Evolutionary conservation across 2,888 invertebrate species (phyloP), one percentile per base, ranked within the genome.

Genomic region (Blastobasis adustella): DNA sequence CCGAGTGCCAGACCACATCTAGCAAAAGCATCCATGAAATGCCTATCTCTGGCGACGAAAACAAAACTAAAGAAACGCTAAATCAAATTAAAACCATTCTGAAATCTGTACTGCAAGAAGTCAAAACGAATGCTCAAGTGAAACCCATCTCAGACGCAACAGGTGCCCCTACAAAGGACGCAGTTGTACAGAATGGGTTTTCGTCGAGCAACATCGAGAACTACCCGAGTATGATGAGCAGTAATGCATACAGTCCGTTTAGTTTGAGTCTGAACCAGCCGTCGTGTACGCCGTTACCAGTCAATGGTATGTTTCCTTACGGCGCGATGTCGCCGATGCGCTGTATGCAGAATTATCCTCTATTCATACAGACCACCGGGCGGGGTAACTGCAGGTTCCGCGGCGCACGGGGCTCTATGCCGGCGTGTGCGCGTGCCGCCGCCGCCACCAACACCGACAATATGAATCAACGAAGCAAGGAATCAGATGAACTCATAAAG

Each of bases 51-150:
- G 39, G 42, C 8, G 55, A 55, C 6, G 69, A 74, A 10, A 68
- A 66, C 45, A 82, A 76, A 67, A 81, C 83, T 10, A 79, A 81
- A 57, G 63, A 61, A 10, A 79, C 81, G 6, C 63, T 87, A 23
- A 74, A 78, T 57, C 80, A 86, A 66, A 86, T 86, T 48, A 86
- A 85, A 61, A 68, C 49, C 56, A 83, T 86, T 53, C 61, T 87
- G 41, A 79, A 84, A 58, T 71, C 79, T 0, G 84, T 87, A 6
- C 58, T 87, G 43, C 66, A 69, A 7, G 83, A 85, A 71, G 79
- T 87, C 0, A 86, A 84, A 67, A 75, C 73, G 1, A 79, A 69
- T 42, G 59, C 65, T 8, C 70, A 70, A 56, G 39, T 61, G 9
- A 73, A 63, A 53, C 61, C 54, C 23, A 46, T 43, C 43, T 1